Evolutionary conservation across 2,113 vertebrate genomes (phyloP), one percentile per base, ranked within the genome.

Genomic region (Corvus cornix): DNA sequence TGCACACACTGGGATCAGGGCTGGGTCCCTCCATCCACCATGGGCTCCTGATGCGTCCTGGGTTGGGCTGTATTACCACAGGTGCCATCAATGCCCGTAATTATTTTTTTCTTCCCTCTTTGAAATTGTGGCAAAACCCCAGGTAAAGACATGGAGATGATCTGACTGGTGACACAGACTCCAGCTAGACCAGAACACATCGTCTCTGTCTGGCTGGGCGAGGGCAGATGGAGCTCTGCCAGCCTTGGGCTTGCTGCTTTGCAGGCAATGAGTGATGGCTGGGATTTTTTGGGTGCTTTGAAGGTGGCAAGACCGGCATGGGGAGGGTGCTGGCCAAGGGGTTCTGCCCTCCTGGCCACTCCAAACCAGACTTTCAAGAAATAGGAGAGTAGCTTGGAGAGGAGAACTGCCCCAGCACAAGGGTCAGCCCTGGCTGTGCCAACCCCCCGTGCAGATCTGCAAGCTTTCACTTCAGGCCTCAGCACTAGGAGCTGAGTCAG

Each of bases 391-490:
- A 75, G 46, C 46, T 60, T 14, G 3, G 70, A 70, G 66, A 63
- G 48, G 24, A 19, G 23, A 44, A n/a, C 48, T 48, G 33, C 62
- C 72, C 68, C 68, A 24, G 26, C 17, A 16, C 2, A 4, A 91
- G 84, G 92, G 90, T 86, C 94, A 30, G 19, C 58, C 70, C 12
- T 0, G 23, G 52, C 87, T 94, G 70, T 43, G 84, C 87, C 90
- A 81, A 31, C 46, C 87, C 66, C 68, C 64, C 7, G 4, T 35
- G 58, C 48, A 44, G 70, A 83, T 80, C 49, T 93, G 89, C 86
- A 95, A 94, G 95, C 90, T 96, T 97, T 96, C 95, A 87, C 26
- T 95, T 93, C 75, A 84, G 91, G 64, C 44, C 84, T 84, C 46
- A 20, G 76, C 52, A 39, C 46, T 9, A 55, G 67, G 53, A 90